Conservation (phyloP, 2,113 vertebrate species). For the Coreoperca whiteheadi region DNA sequence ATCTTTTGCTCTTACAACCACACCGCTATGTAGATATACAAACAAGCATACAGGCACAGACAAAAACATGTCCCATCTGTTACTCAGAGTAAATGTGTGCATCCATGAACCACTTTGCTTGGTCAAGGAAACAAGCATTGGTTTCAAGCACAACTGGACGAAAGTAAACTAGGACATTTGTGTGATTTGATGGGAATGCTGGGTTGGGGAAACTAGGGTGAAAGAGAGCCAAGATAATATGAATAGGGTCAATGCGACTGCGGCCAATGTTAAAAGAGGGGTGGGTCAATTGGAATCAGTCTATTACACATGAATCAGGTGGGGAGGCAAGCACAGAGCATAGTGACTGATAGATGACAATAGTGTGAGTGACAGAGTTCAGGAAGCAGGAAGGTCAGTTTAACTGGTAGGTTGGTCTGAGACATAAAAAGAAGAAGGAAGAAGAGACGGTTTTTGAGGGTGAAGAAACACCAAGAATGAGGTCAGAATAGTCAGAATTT, state of each 20-base stretch:
- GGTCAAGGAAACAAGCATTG: background rate
- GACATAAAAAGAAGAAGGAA: background rate
- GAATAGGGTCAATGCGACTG: slow-evolving; percentile 19
- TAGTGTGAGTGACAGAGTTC: slow-evolving; percentile 10
- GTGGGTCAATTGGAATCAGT: slow-evolving; percentile 6
- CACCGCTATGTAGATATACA: slow-evolving; percentile 4
- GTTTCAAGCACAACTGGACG: background rate
- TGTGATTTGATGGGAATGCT: slow-evolving; percentile 28
- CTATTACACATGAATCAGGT: background rate
- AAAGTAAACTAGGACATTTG: background rate
- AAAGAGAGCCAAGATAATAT: slow-evolving; percentile 2
- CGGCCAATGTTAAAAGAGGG: slow-evolving; percentile 9
- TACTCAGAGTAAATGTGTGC: background rate
- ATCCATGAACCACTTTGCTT: background rate
- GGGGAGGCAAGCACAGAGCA: background rate
- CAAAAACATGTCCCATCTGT: slow-evolving; percentile 4
- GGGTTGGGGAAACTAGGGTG: background rate
- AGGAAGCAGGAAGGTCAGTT: slow-evolving; percentile 19
- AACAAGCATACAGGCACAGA: background rate
- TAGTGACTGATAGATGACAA: slow-evolving; percentile 18
- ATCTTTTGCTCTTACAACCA: background rate
- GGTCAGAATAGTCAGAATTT: background rate
- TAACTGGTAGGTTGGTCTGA: slow-evolving; percentile 1
- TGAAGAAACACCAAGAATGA: background rate
- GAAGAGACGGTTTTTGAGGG: background rate